These are phyloP conservation scores for Pseudochirops corinnae DNA, from an alignment of 2,797 vertebrate species.

Conservation along the genomic window DNA sequence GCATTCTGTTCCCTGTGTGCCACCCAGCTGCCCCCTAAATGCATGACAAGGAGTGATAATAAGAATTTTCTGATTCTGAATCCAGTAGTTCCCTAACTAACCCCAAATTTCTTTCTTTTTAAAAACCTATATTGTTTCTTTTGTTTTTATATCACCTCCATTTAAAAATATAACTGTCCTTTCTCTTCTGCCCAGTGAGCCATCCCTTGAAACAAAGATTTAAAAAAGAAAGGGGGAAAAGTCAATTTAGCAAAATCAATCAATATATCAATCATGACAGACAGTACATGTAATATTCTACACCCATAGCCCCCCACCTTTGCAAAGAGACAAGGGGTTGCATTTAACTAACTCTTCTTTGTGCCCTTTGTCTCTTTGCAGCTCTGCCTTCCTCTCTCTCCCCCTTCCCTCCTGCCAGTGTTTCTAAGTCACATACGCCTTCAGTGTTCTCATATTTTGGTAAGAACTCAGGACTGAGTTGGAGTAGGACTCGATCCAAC, in stretches of 20 bases:
- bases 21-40: neutral
- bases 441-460: neutral
- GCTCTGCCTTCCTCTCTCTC: neutral
- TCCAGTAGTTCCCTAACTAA: neutral
- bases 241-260: neutral
- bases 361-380: neutral
- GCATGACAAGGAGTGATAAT: neutral
- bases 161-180: neutral
- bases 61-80: neutral
- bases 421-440: neutral
- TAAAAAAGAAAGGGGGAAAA: neutral
- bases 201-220: neutral
- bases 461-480: neutral
- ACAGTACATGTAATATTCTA: neutral
- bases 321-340: neutral
- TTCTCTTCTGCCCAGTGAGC: neutral
- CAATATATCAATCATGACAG: neutral
- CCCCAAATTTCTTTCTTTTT: neutral
- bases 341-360: neutral
- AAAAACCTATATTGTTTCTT: neutral
- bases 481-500: neutral
- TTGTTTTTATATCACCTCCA: neutral
- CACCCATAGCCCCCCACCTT: neutral
- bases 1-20: neutral
- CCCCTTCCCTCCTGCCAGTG: neutral